phyloP scores from a whole-genome alignment of 2,113 vertebrate species.

The Tupaia chinensis region DNA sequence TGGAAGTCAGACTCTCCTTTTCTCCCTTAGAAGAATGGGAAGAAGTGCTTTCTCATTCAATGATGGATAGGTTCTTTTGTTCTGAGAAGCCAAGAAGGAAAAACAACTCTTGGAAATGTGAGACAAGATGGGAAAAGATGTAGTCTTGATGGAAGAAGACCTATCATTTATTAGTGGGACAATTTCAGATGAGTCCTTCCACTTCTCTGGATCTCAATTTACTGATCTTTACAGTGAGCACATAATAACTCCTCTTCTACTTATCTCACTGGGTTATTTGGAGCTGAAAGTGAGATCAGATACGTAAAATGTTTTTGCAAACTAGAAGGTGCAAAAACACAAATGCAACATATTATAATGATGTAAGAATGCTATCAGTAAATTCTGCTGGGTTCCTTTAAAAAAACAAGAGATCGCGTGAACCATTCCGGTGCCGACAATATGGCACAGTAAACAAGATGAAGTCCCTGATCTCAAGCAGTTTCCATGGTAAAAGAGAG shows the following conservation, averaged over 20 bases:
- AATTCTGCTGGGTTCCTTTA: neutral
- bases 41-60: neutral
- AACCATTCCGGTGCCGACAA: neutral
- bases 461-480: neutral
- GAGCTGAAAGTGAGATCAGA: neutral
- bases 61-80: neutral
- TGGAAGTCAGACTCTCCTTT: neutral
- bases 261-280: neutral
- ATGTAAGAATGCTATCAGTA: neutral
- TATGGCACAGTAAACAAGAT: neutral
- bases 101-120: neutral
- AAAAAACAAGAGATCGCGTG: neutral
- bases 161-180: neutral
- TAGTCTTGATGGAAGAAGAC: neutral
- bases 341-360: neutral
- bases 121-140: neutral
- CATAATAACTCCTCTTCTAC: neutral
- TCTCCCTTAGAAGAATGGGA: neutral
- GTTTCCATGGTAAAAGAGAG: neutral
- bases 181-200: neutral
- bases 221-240: neutral
- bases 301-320: constrained; percentile 10
- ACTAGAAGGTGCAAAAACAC: neutral
- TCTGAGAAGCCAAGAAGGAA: neutral
- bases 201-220: neutral